Conservation (phyloP, 2,888 invertebrate genomes). For the Heteropelma amictum region DNA sequence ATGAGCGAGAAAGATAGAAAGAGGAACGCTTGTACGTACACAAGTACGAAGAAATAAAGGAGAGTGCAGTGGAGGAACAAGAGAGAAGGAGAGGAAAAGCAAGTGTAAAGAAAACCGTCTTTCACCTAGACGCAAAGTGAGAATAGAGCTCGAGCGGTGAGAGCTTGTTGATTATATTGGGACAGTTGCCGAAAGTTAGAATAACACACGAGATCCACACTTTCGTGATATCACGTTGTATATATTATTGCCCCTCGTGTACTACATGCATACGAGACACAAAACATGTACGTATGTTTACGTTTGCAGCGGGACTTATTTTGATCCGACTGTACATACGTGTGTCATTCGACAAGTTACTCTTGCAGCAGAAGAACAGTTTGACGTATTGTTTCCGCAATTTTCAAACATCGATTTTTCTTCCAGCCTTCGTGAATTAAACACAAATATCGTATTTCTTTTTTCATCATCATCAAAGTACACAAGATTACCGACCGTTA, state of each 20-base stretch:
- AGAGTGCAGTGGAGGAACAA: neutral
- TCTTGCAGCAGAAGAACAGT: too few relatives aligned
- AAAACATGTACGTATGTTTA: neutral
- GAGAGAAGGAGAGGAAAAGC: slow-evolving; percentile 11
- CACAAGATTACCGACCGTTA: too few relatives aligned
- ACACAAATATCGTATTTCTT: too few relatives aligned
- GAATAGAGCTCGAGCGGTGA: slow-evolving; percentile 17
- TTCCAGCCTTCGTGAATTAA: too few relatives aligned
- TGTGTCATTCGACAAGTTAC: too few relatives aligned
- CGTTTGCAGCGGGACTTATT: too few relatives aligned
- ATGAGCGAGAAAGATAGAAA: slow-evolving; percentile 28
- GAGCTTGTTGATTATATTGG: slow-evolving; percentile 23
- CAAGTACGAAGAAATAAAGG: slow-evolving; percentile 5
- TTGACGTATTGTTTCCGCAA: too few relatives aligned
- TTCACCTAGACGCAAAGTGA: slow-evolving; percentile 18
- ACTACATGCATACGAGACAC: neutral
- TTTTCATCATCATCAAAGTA: too few relatives aligned
- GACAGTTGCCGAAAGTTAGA: slow-evolving; percentile 22
- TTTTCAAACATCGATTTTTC: too few relatives aligned
- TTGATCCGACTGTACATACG: too few relatives aligned
- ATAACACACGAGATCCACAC: slow-evolving; percentile 11
- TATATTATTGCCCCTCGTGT: slow-evolving; percentile 6
- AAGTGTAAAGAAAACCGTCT: slow-evolving; percentile 21
- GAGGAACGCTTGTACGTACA: slow-evolving; percentile 21
- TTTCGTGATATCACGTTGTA: neutral